A percentile compares a stretch with the other conserved stretches of the same genome.
Evolutionary conservation across 2,888 invertebrate species (phyloP).

Genomic region (Sacculina carcini): DNA sequence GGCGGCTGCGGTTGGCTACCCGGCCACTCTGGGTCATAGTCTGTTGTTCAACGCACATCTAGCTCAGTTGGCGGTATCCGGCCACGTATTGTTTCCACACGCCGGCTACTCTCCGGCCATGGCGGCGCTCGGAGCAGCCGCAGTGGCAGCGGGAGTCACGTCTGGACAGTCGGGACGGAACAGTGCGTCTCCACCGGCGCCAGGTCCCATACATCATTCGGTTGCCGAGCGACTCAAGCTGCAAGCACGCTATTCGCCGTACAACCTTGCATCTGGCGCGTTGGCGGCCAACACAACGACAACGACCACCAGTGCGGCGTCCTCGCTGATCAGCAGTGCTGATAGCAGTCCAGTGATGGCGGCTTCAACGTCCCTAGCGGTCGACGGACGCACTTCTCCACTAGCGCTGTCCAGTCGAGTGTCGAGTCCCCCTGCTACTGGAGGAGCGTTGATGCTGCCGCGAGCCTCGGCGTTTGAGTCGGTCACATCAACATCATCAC

Average conservation of each 20-base stretch:
- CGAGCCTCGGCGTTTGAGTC: constrained; percentile 13
- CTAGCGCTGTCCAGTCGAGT: too few species aligned
- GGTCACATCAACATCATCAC: constrained; percentile 11
- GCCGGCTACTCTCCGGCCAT: constrained; percentile 33
- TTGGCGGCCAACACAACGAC: too few species aligned
- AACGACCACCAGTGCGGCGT: constrained; percentile 21
- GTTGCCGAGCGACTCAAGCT: constrained; percentile 23
- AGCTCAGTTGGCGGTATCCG: constrained; percentile 38
- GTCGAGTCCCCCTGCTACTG: too few species aligned
- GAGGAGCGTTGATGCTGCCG: constrained; percentile 11
- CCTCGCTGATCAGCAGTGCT: constrained; percentile 15
- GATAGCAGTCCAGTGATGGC: constrained; percentile 14
- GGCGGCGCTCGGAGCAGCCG: constrained; percentile 26
- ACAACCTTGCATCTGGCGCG: too few species aligned
- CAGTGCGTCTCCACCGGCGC: constrained; percentile 28
- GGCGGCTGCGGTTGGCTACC: constrained; percentile 10
- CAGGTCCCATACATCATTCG: not conserved
- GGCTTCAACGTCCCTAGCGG: constrained; percentile 4
- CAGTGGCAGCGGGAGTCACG: too few species aligned
- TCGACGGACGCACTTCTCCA: too few species aligned
- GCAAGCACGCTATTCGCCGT: constrained; percentile 67
- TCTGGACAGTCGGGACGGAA: constrained; percentile 70
- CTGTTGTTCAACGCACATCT: constrained; percentile 68
- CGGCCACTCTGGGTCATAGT: constrained; percentile 33
- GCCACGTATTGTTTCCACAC: constrained; percentile 38